phyloP scores from a whole-genome alignment of 2,113 vertebrate genomes.

The Actenoides hombroni region DNA sequence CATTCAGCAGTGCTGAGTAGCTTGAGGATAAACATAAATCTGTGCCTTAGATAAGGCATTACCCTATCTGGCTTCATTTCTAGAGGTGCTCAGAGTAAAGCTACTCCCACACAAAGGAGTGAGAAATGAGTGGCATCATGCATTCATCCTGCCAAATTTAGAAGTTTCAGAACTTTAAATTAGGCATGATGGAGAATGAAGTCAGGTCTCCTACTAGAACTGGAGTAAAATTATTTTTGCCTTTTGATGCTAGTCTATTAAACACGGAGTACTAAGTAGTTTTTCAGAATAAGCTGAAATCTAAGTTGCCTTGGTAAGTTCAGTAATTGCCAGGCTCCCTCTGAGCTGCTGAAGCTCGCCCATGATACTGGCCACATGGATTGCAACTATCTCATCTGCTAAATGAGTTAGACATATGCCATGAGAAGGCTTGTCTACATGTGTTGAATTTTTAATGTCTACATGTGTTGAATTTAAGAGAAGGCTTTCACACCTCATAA shows the following conservation, averaged over 20 bases:
- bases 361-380: rapidly evolving
- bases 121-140: background rate
- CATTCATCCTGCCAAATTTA: background rate
- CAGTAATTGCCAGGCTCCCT: background rate
- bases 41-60: background rate
- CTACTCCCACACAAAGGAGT: background rate
- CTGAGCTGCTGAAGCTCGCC: background rate
- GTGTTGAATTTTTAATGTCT: background rate
- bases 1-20: background rate
- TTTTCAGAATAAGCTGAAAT: background rate
- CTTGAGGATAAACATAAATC: background rate
- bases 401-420: background rate
- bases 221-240: background rate
- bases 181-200: rapidly evolving
- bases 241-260: background rate
- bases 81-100: background rate
- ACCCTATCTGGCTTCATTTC: background rate
- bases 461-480: background rate
- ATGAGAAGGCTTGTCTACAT: background rate
- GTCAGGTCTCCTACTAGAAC: background rate
- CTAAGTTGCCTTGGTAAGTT: background rate
- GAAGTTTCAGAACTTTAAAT: background rate
- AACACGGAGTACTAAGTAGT: background rate
- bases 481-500: background rate
- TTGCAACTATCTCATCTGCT: background rate